Conservation (phyloP, 2,113 vertebrate species). For the Erythrolamprus reginae region DNA sequence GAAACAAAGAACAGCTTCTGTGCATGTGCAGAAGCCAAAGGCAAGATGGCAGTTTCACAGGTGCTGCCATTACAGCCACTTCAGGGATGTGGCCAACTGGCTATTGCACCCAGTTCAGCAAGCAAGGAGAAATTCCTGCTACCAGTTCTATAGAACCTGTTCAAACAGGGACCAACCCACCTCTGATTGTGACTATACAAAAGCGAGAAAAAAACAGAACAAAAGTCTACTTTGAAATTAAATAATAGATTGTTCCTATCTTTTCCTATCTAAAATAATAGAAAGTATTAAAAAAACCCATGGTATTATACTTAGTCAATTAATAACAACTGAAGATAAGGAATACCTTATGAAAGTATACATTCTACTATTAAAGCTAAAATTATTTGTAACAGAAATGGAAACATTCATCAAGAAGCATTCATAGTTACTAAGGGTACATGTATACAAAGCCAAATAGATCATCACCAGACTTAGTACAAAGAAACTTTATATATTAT, state of each 20-base stretch:
- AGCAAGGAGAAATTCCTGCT: no score
- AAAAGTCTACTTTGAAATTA: background rate
- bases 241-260: background rate
- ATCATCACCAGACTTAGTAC: background rate
- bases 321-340: background rate
- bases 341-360: background rate
- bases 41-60: no score
- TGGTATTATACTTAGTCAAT: background rate
- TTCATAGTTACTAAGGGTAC: background rate
- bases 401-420: background rate
- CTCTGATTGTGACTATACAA: background rate
- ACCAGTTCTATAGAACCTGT: no score
- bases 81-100: no score
- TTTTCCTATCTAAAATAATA: background rate
- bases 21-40: no score
- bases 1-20: no score
- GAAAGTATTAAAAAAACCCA: background rate
- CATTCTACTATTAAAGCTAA: background rate
- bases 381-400: background rate
- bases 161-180: no score
- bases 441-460: background rate
- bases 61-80: no score
- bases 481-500: background rate
- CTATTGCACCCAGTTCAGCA: no score
- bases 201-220: background rate